Base-by-base conservation (phyloP, 1,140 invertebrate genomes). In the Neodiprion pinetum region DNA sequence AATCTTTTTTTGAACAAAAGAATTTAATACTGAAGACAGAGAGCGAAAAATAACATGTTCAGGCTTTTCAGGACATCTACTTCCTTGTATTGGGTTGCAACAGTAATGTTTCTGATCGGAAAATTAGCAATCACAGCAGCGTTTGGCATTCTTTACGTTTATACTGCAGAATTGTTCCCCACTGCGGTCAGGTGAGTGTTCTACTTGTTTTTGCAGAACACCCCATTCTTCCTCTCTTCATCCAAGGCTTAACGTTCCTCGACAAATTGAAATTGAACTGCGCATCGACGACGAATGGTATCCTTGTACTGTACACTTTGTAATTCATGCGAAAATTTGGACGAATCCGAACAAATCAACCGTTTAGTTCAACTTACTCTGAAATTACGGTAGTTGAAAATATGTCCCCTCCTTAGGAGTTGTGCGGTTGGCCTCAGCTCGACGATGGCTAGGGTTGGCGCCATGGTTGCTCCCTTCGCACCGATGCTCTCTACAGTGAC, bases 91-190 rank as follows among this genome's bases (percentile, higher is more conserved):
- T 91, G 91, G 90, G 76, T 86, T 4, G 80, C 89, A 4, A 87
- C 90, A 7, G 71, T 84, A 3, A 81, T 94, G 8, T 93, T 93
- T 76, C 84, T 94, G 12, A 78, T 91, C 11, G 93, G 93, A 11
- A 94, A 93, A 83, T 86, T 92, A 75, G 90, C 90, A 7, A 91
- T 92, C 14, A 92, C 92, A 0, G 88, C 90, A 48, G 88, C 91
- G 4, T 92, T 93, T 79, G 90, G 90, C 7, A 88, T 92, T 9
- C 85, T 92, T 1, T 93, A 92, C 76, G 89, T 92, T 0, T 90
- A 92, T 71, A 92, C 91, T 7, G 90, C 92, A 1, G 92, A 93
- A 86, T 88, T 93, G 83, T 89, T 92, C 77, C 92, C 92, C 8
- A 93, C 92, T 8, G 87, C 90, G 23, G 78, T 90, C 9, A 76